These are phyloP conservation scores for Tachystola acroxantha DNA, from an alignment of 2,888 invertebrate genomes.

Conservation along the genomic window DNA sequence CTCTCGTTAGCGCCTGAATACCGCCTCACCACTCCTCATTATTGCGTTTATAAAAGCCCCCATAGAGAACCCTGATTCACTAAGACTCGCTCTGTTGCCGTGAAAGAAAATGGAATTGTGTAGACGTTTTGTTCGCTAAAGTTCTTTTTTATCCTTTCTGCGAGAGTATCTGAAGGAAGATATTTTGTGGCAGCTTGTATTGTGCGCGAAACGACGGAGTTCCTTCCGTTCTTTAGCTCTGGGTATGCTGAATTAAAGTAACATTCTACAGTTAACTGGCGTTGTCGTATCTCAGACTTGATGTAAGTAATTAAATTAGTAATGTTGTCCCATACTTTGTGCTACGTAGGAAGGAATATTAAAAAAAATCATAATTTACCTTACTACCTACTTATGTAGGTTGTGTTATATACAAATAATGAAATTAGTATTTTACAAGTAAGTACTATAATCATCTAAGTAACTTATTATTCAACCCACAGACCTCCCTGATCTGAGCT, in stretches of 20 bases:
- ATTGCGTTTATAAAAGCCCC: conserved; percentile 76
- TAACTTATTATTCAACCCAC: no score
- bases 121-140: conserved; percentile 64
- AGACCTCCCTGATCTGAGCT: no score
- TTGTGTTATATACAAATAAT: no score
- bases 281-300: no score
- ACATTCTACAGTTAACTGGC: conserved; percentile 14
- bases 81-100: conserved; percentile 59
- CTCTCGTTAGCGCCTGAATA: conserved; percentile 73
- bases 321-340: no score
- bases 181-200: conserved; percentile 49
- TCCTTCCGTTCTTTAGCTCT: conserved; percentile 33
- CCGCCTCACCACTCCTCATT: conserved; percentile 74
- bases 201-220: conserved; percentile 43
- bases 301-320: no score
- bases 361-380: no score
- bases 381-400: no score
- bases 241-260: conserved; percentile 30
- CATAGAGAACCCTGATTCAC: conserved; percentile 69
- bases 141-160: conserved; percentile 51
- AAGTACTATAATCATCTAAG: no score
- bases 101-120: conserved; percentile 77
- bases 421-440: no score
- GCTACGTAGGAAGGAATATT: no score
- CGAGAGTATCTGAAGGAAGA: conserved; percentile 33